A percentile compares a stretch with the other conserved stretches of the same genome.
Conservation (phyloP, 1,140 invertebrate species). For the Maconellicoccus hirsutus region DNA sequence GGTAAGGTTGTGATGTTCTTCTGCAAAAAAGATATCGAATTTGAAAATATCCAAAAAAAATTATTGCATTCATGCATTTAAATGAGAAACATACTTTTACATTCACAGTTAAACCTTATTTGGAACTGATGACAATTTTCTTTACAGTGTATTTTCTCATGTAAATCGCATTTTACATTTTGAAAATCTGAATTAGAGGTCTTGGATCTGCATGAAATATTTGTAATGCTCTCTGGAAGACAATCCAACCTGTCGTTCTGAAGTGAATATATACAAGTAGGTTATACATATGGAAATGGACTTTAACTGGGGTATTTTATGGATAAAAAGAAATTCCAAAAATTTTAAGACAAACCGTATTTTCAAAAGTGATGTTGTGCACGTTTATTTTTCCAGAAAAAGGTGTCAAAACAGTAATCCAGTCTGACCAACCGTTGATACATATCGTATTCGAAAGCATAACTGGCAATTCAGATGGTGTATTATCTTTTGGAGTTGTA, state of each 20-base stretch:
- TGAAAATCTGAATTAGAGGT: conserved; percentile 37
- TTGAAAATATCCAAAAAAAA: background rate
- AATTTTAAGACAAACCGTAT: background rate
- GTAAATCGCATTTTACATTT: conserved; percentile 58
- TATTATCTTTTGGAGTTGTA: conserved; percentile 28
- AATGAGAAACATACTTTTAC: too few species aligned
- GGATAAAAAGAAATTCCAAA: too few species aligned
- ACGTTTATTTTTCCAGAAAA: conserved; percentile 35
- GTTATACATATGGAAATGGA: too few species aligned
- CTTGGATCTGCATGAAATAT: conserved; percentile 61
- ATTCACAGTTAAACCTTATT: too few species aligned
- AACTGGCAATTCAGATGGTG: conserved; percentile 29
- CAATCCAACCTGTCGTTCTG: conserved; percentile 21
- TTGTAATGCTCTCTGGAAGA: conserved; percentile 43
- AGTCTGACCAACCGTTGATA: conserved; percentile 56
- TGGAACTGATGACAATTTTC: conserved; percentile 55
- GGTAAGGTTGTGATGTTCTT: background rate
- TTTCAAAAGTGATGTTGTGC: background rate
- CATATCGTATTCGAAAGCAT: conserved; percentile 38
- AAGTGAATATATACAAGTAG: background rate
- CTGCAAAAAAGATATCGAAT: background rate
- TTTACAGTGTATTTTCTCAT: conserved; percentile 54
- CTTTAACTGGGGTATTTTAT: too few species aligned
- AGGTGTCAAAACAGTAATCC: conserved; percentile 40
- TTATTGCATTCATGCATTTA: conserved; percentile 47